Conservation (phyloP, 2,113 vertebrate genomes). For the Vidua macroura region DNA sequence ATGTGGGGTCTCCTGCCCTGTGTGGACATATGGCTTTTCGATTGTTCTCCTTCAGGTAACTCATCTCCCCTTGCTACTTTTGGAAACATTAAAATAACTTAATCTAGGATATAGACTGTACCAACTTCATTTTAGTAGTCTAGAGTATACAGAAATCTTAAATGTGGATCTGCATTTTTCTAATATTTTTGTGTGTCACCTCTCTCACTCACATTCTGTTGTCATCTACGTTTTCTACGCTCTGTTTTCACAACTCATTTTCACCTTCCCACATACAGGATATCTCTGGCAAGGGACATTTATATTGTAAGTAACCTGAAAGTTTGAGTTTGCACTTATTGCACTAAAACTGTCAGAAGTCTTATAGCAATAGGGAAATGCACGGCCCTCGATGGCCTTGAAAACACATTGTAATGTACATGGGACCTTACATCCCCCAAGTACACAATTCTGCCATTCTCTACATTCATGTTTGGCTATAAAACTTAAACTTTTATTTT, state of each 20-base stretch:
- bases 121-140: background rate
- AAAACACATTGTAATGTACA: background rate
- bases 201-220: constrained; percentile 17
- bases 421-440: background rate
- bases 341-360: background rate
- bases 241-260: constrained; percentile 51
- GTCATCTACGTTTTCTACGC: background rate
- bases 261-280: constrained; percentile 33
- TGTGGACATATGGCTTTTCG: background rate
- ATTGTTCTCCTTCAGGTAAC: background rate
- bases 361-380: background rate
- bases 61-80: background rate
- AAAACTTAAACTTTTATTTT: background rate
- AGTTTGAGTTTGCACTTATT: background rate
- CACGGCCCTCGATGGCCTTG: background rate
- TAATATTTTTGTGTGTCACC: background rate
- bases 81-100: background rate
- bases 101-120: background rate
- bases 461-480: background rate
- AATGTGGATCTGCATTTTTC: background rate
- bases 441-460: background rate
- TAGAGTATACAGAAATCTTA: background rate
- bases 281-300: constrained; percentile 41
- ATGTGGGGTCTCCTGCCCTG: background rate
- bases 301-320: constrained; percentile 25